Percentiles rank a stretch among this genome's conserved stretches.
phyloP scores from a whole-genome alignment of 2,797 vertebrate species.

The Falco concolor region DNA sequence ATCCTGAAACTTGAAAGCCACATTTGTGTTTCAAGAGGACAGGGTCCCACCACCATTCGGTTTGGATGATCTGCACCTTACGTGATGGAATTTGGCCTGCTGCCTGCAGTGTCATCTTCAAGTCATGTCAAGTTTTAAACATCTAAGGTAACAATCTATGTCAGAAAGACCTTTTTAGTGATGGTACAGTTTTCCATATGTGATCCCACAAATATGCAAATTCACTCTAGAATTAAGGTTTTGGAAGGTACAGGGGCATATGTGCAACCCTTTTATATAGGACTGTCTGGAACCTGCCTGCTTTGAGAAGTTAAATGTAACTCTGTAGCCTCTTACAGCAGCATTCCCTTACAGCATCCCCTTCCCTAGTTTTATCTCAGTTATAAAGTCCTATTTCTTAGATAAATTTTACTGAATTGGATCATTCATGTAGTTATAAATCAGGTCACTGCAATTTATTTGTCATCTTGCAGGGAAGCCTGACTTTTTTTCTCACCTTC shows the following conservation, averaged over 20 bases:
- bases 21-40: not conserved
- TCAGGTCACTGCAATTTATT: slow-evolving; percentile 41
- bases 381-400: not conserved
- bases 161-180: not conserved
- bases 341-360: not conserved
- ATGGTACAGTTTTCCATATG: not conserved
- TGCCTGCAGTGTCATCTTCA: not conserved
- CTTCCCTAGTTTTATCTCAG: not conserved
- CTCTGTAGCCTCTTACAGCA: not conserved
- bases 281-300: not conserved
- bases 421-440: slow-evolving; percentile 14
- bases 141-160: not conserved
- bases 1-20: not conserved
- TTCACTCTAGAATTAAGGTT: not conserved
- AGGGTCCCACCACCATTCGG: not conserved
- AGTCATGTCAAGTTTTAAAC: not conserved
- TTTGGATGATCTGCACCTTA: not conserved
- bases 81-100: not conserved
- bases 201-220: not conserved
- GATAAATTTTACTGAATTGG: slow-evolving; percentile 15
- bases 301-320: not conserved
- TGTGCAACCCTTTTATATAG: not conserved
- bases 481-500: slow-evolving; percentile 37
- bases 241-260: not conserved
- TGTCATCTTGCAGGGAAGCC: not conserved